Conservation (phyloP, 2,113 vertebrate genomes). For the Albula goreensis region DNA sequence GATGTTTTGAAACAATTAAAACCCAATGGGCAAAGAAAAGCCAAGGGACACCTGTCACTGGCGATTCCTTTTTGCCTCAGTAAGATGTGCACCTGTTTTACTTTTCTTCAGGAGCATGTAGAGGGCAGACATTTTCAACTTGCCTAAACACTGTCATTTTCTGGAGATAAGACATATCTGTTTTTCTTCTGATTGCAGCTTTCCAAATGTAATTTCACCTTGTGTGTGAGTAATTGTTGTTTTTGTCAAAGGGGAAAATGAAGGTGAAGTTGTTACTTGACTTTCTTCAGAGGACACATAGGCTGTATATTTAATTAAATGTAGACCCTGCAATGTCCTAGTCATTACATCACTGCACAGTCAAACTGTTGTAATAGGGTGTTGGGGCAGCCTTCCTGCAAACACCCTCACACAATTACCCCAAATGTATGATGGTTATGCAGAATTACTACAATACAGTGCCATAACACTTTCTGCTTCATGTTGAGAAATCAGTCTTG, state of each 20-base stretch:
- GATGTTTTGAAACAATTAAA: too few species aligned
- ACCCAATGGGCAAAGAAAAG: neutral
- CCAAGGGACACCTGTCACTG: neutral
- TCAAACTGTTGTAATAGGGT: neutral
- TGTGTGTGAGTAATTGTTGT: constrained; percentile 17
- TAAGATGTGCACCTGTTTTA: constrained; percentile 1
- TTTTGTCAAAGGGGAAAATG: neutral
- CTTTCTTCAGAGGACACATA: neutral
- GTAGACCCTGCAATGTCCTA: neutral
- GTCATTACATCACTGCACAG: neutral
- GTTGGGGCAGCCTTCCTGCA: neutral
- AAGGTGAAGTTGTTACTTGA: neutral
- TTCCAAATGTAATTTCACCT: neutral
- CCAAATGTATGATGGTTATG: neutral
- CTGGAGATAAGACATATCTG: constrained; percentile 12
- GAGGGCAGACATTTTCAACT: neutral
- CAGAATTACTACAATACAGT: neutral
- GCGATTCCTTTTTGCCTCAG: neutral
- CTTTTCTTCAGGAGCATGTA: neutral
- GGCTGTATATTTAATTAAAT: neutral
- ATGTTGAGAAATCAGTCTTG: neutral
- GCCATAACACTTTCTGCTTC: neutral
- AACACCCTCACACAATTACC: neutral
- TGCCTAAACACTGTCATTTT: neutral
- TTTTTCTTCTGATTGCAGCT: neutral